phyloP scores from a whole-genome alignment of 2,797 vertebrate genomes.

The Gymnodraco acuticeps region DNA sequence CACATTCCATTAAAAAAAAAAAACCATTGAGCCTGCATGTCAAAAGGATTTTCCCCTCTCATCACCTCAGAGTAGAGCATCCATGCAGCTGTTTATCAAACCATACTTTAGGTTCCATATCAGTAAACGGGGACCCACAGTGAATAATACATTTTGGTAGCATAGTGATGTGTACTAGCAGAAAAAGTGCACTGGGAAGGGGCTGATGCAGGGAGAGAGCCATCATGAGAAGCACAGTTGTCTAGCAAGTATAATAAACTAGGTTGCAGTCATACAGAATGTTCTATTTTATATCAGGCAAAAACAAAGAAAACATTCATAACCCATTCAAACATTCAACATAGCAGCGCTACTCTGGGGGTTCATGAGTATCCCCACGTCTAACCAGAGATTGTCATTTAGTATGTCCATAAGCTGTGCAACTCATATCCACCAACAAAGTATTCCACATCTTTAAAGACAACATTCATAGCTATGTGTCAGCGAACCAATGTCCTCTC shows the following conservation, averaged over 20 bases:
- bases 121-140: constrained; percentile 50
- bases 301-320: constrained; percentile 23
- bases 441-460: background rate
- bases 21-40: constrained; percentile 57
- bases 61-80: constrained; percentile 62
- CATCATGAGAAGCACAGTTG: constrained; percentile 1
- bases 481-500: background rate
- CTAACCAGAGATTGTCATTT: background rate
- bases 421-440: constrained; percentile 3
- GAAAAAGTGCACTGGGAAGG: constrained; percentile 14
- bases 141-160: constrained; percentile 53
- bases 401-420: background rate
- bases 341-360: background rate
- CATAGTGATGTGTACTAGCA: constrained; percentile 15
- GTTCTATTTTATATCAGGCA: constrained; percentile 13
- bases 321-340: background rate
- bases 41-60: constrained; percentile 65
- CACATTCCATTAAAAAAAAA: constrained; percentile 62
- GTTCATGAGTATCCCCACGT: background rate
- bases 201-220: constrained; percentile 27
- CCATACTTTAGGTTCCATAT: constrained; percentile 47
- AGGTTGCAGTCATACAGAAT: constrained; percentile 16
- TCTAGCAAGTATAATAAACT: constrained; percentile 36
- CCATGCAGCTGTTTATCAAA: constrained; percentile 64
- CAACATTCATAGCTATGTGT: background rate